Evolutionary conservation across 2,888 invertebrate species (phyloP), one percentile per base, ranked within the genome.

Genomic region (Drosophila prolongata): DNA sequence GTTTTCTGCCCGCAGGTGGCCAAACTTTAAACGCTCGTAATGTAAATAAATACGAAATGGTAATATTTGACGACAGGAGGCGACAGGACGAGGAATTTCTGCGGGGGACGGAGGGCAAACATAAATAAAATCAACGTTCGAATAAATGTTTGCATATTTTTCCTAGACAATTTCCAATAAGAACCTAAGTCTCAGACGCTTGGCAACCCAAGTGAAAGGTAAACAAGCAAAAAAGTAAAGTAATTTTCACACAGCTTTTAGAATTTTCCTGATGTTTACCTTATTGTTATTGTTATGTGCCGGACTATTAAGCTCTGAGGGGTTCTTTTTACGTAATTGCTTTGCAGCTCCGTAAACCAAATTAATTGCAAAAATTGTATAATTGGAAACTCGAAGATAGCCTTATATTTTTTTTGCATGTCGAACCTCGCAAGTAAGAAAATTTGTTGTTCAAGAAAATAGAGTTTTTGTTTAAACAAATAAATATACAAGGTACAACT

Each of bases 121-220:
- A 80, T 83, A 87, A 83, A 83, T 82, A 83, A 83, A 88, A 87
- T 88, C 86, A 86, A 86, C 88, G 86, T 76, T 85, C 86, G 56
- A 83, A 88, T 86, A 87, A 83, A 83, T 86, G 88, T 85, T 83
- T 83, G 86, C 86, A 83, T 82, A 87, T 87, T 79, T 66, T 85
- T 87, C 72, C 83, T 87, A 87, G 88, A 85, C 85, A 79, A 70
- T 72, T 84, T 76, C 61, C 76, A 82, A 78, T 76, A 87, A 74
- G 82, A 81, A 75, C 64, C 79, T 61, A 37, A 14, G 3, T 19
- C 47, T 47, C 42, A 42, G 55, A 46, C 50, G 37, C n/a, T 34
- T 35, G 62, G 19, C 53, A 13, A 11, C 4, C 38, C 38, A 56
- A 35, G 55, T 68, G 46, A 35, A 55, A 46, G 42, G 65, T 46